phyloP scores from a whole-genome alignment of 2,113 vertebrate genomes.

The Tachysurus vachellii region DNA sequence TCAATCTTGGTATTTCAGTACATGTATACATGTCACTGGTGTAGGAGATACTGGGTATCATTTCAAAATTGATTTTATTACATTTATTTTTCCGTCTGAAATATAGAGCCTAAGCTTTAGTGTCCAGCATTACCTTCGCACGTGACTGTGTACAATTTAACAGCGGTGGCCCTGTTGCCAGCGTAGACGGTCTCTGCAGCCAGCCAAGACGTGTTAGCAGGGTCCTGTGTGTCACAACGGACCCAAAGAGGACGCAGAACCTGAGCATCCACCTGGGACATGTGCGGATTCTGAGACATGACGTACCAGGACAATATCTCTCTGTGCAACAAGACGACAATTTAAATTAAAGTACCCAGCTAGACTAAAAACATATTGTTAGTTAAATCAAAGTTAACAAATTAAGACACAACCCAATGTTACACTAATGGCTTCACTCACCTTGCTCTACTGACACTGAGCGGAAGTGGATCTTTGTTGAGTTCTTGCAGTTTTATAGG shows the following conservation, averaged over 20 bases:
- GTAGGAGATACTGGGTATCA: no score
- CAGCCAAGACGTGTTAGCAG: slow-evolving; percentile 82
- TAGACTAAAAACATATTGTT: background rate
- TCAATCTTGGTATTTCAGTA: no score
- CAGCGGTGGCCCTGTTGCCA: slow-evolving; percentile 70
- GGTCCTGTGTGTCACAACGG: slow-evolving; percentile 85
- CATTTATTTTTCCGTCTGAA: background rate
- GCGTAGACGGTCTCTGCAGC: slow-evolving; percentile 81
- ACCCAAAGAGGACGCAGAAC: slow-evolving; percentile 85
- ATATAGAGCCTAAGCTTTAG: background rate
- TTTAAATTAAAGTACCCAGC: no score
- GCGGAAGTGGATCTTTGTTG: slow-evolving; percentile 67
- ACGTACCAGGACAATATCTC: slow-evolving; percentile 87
- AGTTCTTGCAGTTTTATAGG: slow-evolving; percentile 31
- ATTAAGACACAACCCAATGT: background rate
- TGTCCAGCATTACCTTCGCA: slow-evolving; percentile 77
- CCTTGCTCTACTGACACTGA: slow-evolving; percentile 86
- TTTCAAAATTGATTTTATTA: background rate
- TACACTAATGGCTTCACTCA: slow-evolving; percentile 54
- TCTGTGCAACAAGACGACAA: slow-evolving; percentile 64
- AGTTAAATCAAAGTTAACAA: background rate
- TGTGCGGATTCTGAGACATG: slow-evolving; percentile 82
- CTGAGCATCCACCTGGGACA: slow-evolving; percentile 60
- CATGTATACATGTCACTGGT: no score
- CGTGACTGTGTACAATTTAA: slow-evolving; percentile 77